phyloP scores from a whole-genome alignment of 1,140 invertebrate genomes.

The Cataglyphis hispanica region DNA sequence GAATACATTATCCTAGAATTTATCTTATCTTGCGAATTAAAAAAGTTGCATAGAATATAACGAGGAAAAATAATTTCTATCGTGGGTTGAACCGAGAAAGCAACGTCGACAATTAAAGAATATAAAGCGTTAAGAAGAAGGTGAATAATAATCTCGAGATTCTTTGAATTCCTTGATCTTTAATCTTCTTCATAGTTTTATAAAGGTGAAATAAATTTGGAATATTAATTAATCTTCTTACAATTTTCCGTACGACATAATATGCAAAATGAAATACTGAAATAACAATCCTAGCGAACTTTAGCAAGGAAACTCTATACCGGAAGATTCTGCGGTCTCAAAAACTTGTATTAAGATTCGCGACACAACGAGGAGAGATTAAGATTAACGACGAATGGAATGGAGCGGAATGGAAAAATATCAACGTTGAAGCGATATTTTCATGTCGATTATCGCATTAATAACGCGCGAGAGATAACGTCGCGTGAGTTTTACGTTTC shows the following conservation, averaged over 20 bases:
- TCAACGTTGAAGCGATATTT: slow-evolving; percentile 7
- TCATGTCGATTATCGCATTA: slow-evolving; percentile 50
- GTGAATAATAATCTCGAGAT: not conserved
- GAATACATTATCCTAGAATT: slow-evolving; percentile 51
- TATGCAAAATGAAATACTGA: not conserved
- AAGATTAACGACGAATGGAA: slow-evolving; percentile 15
- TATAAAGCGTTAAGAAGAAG: slow-evolving; percentile 5
- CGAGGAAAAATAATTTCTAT: slow-evolving; percentile 10
- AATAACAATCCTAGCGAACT: not conserved
- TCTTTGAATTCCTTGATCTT: not conserved
- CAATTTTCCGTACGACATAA: not conserved
- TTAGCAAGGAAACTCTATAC: not conserved
- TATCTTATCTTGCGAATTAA: slow-evolving; percentile 40
- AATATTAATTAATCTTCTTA: slow-evolving; percentile 29
- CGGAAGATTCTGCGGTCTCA: not conserved
- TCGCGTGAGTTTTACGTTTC: slow-evolving; percentile 30
- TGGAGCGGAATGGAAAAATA: not conserved
- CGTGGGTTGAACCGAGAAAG: not conserved
- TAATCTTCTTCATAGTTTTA: not conserved
- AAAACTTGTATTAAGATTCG: slow-evolving; percentile 19
- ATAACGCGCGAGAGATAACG: slow-evolving; percentile 43
- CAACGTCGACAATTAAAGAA: slow-evolving; percentile 35
- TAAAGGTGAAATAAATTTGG: slow-evolving; percentile 11
- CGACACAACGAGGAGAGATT: slow-evolving; percentile 14
- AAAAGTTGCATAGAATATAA: slow-evolving; percentile 43